Percentiles rank a stretch among this genome's conserved stretches.
These are phyloP conservation scores for Cecropterus lyciades DNA, from an alignment of 1,140 invertebrate genomes.

Conservation along the genomic window DNA sequence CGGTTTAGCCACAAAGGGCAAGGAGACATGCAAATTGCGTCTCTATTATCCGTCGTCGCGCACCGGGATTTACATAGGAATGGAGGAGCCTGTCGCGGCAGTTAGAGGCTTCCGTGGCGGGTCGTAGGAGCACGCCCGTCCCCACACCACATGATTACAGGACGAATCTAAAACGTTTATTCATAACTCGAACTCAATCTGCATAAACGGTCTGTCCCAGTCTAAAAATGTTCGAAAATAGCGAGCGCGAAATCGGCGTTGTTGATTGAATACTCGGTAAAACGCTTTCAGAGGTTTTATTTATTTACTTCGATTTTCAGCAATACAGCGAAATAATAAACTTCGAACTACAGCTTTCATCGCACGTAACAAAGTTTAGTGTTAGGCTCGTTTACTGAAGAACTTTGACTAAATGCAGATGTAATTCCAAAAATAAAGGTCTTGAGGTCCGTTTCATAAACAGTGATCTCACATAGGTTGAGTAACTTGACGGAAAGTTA, in stretches of 20 bases:
- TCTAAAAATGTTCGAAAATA: constrained; percentile 51
- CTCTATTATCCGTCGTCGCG: constrained; percentile 69
- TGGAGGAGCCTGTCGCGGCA: constrained; percentile 58
- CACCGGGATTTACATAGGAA: constrained; percentile 79
- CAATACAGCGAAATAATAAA: constrained; percentile 4
- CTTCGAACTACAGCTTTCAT: background rate
- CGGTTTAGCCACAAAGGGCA: constrained; percentile 69
- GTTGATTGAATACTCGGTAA: constrained; percentile 16
- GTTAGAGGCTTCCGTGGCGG: constrained; percentile 61
- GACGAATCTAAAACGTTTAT: constrained; percentile 61
- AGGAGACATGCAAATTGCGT: constrained; percentile 72
- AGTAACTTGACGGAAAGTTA: background rate
- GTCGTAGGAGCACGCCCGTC: constrained; percentile 32
- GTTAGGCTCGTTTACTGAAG: too few species aligned
- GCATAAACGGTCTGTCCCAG: constrained; percentile 63
- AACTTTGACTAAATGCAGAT: too few species aligned
- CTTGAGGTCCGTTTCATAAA: background rate
- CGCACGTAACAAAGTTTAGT: constrained; percentile 4
- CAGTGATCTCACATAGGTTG: constrained; percentile 2
- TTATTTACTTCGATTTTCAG: constrained; percentile 11
- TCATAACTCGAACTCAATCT: constrained; percentile 69
- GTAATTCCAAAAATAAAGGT: too few species aligned
- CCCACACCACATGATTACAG: constrained; percentile 58
- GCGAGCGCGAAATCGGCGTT: constrained; percentile 13
- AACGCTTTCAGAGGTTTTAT: constrained; percentile 14